Conservation (phyloP, 2,113 vertebrate species). For the Corydoras sp. region DNA sequence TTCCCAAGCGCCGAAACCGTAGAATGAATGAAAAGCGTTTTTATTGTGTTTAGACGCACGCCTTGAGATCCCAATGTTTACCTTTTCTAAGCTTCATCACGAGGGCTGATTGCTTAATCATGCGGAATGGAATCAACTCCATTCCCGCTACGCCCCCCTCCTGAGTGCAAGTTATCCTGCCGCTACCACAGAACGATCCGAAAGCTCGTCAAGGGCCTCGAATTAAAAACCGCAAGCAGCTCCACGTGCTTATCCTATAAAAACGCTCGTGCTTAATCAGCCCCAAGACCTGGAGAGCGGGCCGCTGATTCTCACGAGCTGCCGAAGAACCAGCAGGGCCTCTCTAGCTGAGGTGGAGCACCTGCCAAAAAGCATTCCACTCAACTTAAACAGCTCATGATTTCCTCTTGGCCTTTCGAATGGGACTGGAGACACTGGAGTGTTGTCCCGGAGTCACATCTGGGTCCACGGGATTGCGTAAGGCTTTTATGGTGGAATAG, state of each 20-base stretch:
- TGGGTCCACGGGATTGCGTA: conserved; percentile 38
- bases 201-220: conserved; percentile 52
- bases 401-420: conserved; percentile 11
- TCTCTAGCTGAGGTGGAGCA: conserved; percentile 34
- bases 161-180: conserved; percentile 44
- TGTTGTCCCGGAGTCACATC: conserved; percentile 23
- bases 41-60: no score
- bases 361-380: conserved; percentile 50
- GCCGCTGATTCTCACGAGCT: conserved; percentile 50
- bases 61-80: conserved; percentile 42
- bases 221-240: conserved; percentile 59
- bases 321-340: conserved; percentile 15
- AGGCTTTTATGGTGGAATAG: conserved; percentile 40
- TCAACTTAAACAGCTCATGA: conserved; percentile 22
- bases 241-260: conserved; percentile 40
- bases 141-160: conserved; percentile 43
- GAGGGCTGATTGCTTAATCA: conserved; percentile 50
- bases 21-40: no score
- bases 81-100: conserved; percentile 53
- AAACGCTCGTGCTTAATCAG: conserved; percentile 52
- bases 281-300: conserved; percentile 39
- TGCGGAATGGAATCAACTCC: conserved; percentile 41
- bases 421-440: conserved; percentile 1
- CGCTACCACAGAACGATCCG: conserved; percentile 53
- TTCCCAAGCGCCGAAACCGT: no score